Base-by-base conservation (phyloP, 1,140 invertebrate genomes). In the Thaumatotibia leucotreta region DNA sequence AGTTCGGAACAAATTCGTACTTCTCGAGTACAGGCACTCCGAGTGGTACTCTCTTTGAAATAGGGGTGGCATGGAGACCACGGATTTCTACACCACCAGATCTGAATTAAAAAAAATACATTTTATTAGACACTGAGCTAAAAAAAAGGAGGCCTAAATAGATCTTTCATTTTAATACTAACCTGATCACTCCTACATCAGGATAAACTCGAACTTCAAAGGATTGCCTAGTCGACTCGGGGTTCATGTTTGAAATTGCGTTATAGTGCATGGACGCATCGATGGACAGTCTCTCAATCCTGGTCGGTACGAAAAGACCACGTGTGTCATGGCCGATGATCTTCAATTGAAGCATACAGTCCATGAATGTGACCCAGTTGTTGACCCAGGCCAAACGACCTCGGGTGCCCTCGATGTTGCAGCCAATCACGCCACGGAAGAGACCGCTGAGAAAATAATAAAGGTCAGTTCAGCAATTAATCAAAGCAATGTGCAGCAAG, bases 361-460 rank as follows among this genome's bases (percentile, higher is more conserved):
- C 98, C 93, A 99, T 94, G 84, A 98, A 99, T 0, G 97, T 93
- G 0, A 98, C 94, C 97, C 97, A 99, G 83, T 98, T 98, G 74
- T 95, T 95, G 63, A 84, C 77, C 94, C 95, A 84, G 65, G 88
- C 52, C 68, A 88, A 20, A 69, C 92, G 90, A 70, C 92, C 76
- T 58, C 85, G 68, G 61, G 88, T 75, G 49, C 92, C 78, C 63
- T 91, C 89, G 1, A 87, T 86, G 85, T 93, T 80, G 78, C 84
- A 76, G 20, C 92, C 88, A 10, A 92, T 82, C 8, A 96, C 81
- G 10, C 93, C 94, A 71, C 94, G 93, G 91, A 98, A 98, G 0
- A 94, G 80, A 24, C 95, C 95, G 52, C 88, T 91, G 68, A 4
- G 49, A 63, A 61, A 69, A 29, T 1, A 45, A 64, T 45, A 8